These are phyloP conservation scores for Catocala fraxini DNA, from an alignment of 2,888 invertebrate genomes.

Conservation along the genomic window DNA sequence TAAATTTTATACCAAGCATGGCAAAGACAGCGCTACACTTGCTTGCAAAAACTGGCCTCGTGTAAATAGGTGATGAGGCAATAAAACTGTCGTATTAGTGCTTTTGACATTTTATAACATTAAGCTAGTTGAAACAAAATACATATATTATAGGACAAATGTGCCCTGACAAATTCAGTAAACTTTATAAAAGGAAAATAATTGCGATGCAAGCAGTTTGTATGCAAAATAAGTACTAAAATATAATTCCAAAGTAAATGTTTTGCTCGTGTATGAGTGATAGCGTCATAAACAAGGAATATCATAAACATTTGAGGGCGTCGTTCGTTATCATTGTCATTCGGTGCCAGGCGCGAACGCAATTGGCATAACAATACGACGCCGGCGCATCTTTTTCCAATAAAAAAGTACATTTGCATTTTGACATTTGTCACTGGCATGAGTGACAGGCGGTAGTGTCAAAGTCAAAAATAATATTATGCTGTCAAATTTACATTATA, in stretches of 20 bases:
- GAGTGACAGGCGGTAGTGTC: slow-evolving; percentile 49
- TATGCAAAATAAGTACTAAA: slow-evolving; percentile 8
- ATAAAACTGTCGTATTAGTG: no score
- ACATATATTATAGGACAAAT: no score
- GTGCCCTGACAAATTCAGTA: no score
- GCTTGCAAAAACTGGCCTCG: no score
- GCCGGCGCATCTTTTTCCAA: slow-evolving; percentile 62
- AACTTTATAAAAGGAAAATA: background rate
- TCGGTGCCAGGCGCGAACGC: slow-evolving; percentile 51
- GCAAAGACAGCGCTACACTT: no score
- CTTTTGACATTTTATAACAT: no score
- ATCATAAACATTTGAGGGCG: slow-evolving; percentile 58
- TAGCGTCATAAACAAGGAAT: slow-evolving; percentile 36
- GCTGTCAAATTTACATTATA: slow-evolving; percentile 26
- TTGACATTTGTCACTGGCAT: slow-evolving; percentile 60
- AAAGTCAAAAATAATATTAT: slow-evolving; percentile 48
- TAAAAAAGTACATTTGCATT: slow-evolving; percentile 68
- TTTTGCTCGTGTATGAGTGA: slow-evolving; percentile 42
- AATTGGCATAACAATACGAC: slow-evolving; percentile 68
- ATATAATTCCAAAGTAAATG: slow-evolving; percentile 24
- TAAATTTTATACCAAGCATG: no score
- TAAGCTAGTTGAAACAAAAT: no score
- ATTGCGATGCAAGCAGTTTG: background rate
- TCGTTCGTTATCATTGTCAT: slow-evolving; percentile 61
- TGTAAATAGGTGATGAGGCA: no score